A percentile compares a stretch with the other conserved stretches of the same genome.
Evolutionary conservation across 1,140 invertebrate genomes (phyloP).

Genomic region (Mesaphorura yosii): DNA sequence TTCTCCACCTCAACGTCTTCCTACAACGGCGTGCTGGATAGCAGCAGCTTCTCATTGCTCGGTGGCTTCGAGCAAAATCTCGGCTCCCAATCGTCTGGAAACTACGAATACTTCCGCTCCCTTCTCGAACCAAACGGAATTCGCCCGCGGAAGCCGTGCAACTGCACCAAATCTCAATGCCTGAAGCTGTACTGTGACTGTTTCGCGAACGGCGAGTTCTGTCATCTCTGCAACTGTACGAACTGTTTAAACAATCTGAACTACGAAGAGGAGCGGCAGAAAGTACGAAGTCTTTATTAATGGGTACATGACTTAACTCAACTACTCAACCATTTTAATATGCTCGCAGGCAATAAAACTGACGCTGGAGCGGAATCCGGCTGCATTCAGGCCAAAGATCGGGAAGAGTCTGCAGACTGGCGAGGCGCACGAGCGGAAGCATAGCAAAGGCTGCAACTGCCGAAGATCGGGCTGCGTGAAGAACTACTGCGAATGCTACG

Average conservation of each 20-base stretch:
- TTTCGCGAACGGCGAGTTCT: constrained; percentile 99
- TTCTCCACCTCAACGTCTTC: not conserved
- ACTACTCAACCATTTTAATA: constrained; percentile 1
- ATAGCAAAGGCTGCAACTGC: constrained; percentile 99
- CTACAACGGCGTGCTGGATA: no score
- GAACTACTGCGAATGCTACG: constrained; percentile 99
- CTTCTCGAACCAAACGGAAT: constrained; percentile 53
- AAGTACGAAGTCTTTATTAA: constrained; percentile 34
- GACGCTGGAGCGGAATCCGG: constrained; percentile 55
- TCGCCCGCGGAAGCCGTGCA: constrained; percentile 84
- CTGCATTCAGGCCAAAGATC: constrained; percentile 95
- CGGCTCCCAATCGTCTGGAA: constrained; percentile 15
- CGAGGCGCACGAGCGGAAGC: constrained; percentile 53
- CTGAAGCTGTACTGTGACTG: constrained; percentile 99
- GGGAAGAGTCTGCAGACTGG: constrained; percentile 60
- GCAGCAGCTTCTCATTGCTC: not conserved
- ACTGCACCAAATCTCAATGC: constrained; percentile 98
- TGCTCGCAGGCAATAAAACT: constrained; percentile 45
- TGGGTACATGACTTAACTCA: constrained; percentile 8
- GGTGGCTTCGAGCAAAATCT: constrained; percentile 3
- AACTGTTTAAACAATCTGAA: constrained; percentile 96
- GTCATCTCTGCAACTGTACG: constrained; percentile 94
- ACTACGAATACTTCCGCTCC: constrained; percentile 31
- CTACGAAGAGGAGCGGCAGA: constrained; percentile 87
- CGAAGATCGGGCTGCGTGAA: constrained; percentile 97